Evolutionary conservation across 2,888 invertebrate species (phyloP).

Genomic region (Pseudococcus viburni): DNA sequence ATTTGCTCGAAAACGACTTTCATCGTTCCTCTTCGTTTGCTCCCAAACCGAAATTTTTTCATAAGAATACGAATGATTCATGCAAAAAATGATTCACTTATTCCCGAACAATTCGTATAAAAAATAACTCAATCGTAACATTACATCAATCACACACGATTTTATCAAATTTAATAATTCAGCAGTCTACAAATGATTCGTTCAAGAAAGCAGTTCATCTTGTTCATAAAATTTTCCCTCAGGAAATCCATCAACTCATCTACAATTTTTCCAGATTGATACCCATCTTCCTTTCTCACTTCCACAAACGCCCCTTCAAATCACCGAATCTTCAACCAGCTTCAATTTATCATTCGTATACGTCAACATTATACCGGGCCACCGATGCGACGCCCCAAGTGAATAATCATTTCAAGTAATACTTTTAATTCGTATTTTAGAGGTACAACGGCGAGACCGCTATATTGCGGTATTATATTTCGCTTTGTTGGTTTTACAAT

Average conservation of each 20-base stretch:
- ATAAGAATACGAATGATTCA: no score
- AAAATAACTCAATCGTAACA: no score
- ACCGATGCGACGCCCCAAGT: not conserved
- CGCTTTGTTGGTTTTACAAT: conserved; percentile 18
- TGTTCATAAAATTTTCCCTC: not conserved
- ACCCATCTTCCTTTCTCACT: not conserved
- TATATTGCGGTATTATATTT: conserved; percentile 16
- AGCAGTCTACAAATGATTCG: not conserved
- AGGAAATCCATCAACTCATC: not conserved
- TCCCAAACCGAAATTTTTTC: no score
- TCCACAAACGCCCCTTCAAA: not conserved
- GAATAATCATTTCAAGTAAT: conserved; percentile 20
- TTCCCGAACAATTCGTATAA: no score
- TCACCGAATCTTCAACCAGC: not conserved
- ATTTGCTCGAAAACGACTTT: no score
- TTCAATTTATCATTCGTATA: conserved; percentile 12
- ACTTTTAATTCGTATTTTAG: conserved; percentile 17
- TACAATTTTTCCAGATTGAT: not conserved
- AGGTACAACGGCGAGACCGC: conserved; percentile 1
- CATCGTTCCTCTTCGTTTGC: no score
- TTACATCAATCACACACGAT: no score
- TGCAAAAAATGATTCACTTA: no score
- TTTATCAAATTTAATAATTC: no score
- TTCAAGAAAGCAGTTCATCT: no score
- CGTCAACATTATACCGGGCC: not conserved